A percentile compares a stretch with the other conserved stretches of the same genome.
Evolutionary conservation across 2,888 invertebrate genomes (phyloP).

Genomic region (Polyploca ridens): DNA sequence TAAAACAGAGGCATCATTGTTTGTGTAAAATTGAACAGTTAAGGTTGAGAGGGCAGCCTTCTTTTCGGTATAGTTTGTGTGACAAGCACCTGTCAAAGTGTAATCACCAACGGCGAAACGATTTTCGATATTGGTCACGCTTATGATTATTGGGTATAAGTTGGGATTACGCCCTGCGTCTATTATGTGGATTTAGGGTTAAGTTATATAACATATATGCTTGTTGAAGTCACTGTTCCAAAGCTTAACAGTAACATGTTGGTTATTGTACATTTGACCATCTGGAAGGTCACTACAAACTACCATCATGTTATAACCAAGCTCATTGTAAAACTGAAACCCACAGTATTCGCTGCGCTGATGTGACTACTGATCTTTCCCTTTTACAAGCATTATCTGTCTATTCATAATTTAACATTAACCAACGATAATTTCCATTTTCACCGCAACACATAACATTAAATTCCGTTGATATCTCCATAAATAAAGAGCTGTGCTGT

Average conservation of each 20-base stretch:
- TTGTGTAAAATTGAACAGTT: conserved; percentile 45
- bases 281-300: no score
- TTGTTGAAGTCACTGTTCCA: no score
- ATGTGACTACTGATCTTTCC: no score
- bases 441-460: conserved; percentile 13
- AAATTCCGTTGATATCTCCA: conserved; percentile 5
- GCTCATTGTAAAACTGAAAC: no score
- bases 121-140: conserved; percentile 17
- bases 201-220: not conserved
- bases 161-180: not conserved
- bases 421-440: conserved; percentile 5
- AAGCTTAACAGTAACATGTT: no score
- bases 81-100: conserved; percentile 49
- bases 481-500: conserved; percentile 4
- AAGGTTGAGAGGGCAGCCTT: conserved; percentile 39
- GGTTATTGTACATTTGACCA: no score
- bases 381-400: not conserved
- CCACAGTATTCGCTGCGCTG: no score
- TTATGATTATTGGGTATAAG: not conserved
- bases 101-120: conserved; percentile 24
- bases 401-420: not conserved
- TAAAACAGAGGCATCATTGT: conserved; percentile 51
- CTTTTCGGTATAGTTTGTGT: conserved; percentile 31
- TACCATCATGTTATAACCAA: no score
- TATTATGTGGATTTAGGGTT: not conserved